Percentiles rank a stretch among this genome's conserved stretches.
These are phyloP conservation scores for Stenchaetothrips biformis DNA, from an alignment of 2,888 invertebrate species.

Conservation along the genomic window DNA sequence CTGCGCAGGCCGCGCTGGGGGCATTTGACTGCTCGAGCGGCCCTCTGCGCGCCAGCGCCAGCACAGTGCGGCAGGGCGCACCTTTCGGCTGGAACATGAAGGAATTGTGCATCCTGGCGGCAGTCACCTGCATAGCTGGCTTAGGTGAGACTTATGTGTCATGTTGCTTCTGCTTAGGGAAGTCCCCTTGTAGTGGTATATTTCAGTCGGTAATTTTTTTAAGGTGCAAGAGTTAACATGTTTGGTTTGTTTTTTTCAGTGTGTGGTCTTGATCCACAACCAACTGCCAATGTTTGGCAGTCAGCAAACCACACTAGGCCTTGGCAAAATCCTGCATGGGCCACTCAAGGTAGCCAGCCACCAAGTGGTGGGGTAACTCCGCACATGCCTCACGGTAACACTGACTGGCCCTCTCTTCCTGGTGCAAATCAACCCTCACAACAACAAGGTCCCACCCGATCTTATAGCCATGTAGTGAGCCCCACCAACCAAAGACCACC, in stretches of 20 bases:
- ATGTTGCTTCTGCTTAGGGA: too few species aligned
- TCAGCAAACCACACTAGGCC: background rate
- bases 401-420: background rate
- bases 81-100: too few species aligned
- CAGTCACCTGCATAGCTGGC: too few species aligned
- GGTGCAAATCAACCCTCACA: background rate
- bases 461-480: background rate
- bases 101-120: too few species aligned
- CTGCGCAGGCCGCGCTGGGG: too few species aligned
- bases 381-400: background rate
- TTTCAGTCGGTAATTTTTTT: too few species aligned
- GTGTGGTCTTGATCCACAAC: background rate
- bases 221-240: background rate
- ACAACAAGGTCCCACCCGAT: background rate
- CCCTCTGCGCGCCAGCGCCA: too few species aligned
- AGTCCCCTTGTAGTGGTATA: slow-evolving; percentile 36
- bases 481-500: background rate
- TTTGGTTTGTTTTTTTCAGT: background rate
- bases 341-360: background rate
- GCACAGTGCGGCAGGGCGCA: too few species aligned
- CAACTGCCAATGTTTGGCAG: background rate
- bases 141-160: too few species aligned
- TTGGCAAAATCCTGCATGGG: slow-evolving; percentile 4
- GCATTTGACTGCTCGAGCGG: too few species aligned
- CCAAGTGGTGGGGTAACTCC: background rate